Percentiles rank a stretch among this genome's conserved stretches.
phyloP scores from a whole-genome alignment of 2,888 invertebrate species.

The Luffia ferchaultella region DNA sequence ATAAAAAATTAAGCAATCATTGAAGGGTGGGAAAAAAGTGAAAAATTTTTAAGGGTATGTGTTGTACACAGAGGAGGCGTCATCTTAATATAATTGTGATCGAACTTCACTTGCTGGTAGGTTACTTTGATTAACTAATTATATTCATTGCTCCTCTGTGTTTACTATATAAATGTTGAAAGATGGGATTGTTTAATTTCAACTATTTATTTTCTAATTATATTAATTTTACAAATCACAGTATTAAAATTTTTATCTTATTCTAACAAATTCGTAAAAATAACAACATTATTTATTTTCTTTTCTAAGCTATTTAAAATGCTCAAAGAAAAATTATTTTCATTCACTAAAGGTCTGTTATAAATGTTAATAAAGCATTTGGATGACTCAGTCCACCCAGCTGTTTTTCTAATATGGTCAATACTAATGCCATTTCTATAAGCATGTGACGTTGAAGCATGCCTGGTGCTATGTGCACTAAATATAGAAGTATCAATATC shows the following conservation, averaged over 20 bases:
- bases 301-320: neutral
- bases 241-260: too few relatives aligned
- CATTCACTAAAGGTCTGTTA: constrained; percentile 2
- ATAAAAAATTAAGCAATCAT: too few relatives aligned
- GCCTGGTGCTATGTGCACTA: constrained; percentile 10
- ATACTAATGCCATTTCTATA: constrained; percentile 3
- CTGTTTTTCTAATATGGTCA: constrained; percentile 5
- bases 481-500: constrained; percentile 8
- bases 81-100: neutral
- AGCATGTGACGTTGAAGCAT: constrained; percentile 10
- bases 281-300: neutral
- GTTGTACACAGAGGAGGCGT: neutral
- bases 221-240: too few relatives aligned
- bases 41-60: neutral
- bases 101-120: neutral
- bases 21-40: too few relatives aligned
- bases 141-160: neutral
- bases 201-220: too few relatives aligned
- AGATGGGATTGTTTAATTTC: too few relatives aligned
- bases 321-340: neutral
- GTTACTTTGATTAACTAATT: neutral
- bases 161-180: neutral
- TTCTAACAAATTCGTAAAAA: too few relatives aligned
- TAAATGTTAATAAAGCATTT: constrained; percentile 3
- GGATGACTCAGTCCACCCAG: constrained; percentile 3